Conservation (phyloP, 1,140 invertebrate genomes). For the Formica selysi region DNA sequence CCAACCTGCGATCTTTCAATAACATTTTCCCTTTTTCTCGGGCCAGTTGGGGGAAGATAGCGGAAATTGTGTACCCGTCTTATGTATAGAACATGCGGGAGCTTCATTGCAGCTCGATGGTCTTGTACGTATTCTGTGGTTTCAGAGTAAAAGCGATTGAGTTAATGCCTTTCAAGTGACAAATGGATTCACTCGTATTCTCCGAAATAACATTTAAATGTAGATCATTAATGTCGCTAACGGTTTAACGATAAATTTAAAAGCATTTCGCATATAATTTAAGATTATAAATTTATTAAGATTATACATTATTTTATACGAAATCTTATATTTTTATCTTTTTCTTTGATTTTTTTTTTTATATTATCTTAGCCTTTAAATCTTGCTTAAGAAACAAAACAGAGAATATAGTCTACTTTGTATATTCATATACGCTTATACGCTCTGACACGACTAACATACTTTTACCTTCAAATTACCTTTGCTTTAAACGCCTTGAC, state of each 20-base stretch:
- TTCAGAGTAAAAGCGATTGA: constrained; percentile 54
- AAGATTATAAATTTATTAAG: too few species aligned
- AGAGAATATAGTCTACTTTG: constrained; percentile 14
- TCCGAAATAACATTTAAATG: constrained; percentile 16
- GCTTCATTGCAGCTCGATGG: constrained; percentile 31
- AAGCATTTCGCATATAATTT: not conserved
- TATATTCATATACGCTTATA: constrained; percentile 17
- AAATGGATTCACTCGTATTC: constrained; percentile 28
- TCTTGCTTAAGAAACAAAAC: constrained; percentile 19
- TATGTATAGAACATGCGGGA: constrained; percentile 42
- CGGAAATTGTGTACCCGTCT: constrained; percentile 45
- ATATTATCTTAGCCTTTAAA: not conserved
- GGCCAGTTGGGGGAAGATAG: constrained; percentile 13
- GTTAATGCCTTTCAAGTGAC: constrained; percentile 36
- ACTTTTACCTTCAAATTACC: constrained; percentile 38
- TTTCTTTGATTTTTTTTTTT: not conserved
- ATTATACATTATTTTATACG: not conserved
- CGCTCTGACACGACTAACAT: not conserved
- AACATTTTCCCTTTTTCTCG: constrained; percentile 81
- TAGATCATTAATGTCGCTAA: not conserved
- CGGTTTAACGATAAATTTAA: not conserved
- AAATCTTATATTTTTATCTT: constrained; percentile 8
- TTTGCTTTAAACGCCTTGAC: constrained; percentile 41
- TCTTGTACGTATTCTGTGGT: constrained; percentile 50
- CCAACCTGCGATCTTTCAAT: constrained; percentile 79